Conservation (phyloP, 2,888 invertebrate species). For the Diaperis boleti region DNA sequence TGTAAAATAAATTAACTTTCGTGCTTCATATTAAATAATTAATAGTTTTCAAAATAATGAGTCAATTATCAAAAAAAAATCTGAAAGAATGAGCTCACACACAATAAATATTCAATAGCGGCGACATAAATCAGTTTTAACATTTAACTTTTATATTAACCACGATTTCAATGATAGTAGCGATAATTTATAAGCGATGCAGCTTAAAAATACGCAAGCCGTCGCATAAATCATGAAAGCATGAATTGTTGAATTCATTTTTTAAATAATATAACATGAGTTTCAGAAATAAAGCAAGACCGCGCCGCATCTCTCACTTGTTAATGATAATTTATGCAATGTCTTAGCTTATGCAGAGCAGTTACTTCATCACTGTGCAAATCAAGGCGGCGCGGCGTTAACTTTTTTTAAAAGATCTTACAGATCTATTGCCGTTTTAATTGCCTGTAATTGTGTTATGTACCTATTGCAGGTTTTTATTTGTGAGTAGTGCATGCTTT, state of each 20-base stretch:
- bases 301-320: slow-evolving; percentile 44
- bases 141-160: slow-evolving; percentile 46
- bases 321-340: slow-evolving; percentile 46
- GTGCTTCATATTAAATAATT: slow-evolving; percentile 31
- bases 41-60: slow-evolving; percentile 40
- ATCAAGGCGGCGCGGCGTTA: slow-evolving; percentile 34
- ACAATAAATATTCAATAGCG: slow-evolving; percentile 41
- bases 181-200: slow-evolving; percentile 47
- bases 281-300: slow-evolving; percentile 45
- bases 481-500: too few species aligned
- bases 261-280: slow-evolving; percentile 49
- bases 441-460: slow-evolving; percentile 30
- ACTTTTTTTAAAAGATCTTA: slow-evolving; percentile 34
- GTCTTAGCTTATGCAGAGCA: slow-evolving; percentile 44
- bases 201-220: slow-evolving; percentile 44
- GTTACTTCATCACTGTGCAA: slow-evolving; percentile 40
- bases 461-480: too few species aligned
- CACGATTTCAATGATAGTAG: slow-evolving; percentile 46
- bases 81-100: slow-evolving; percentile 28
- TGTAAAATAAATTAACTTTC: slow-evolving; percentile 28
- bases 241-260: slow-evolving; percentile 48
- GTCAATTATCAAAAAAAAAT: slow-evolving; percentile 37
- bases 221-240: slow-evolving; percentile 48
- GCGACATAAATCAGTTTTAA: slow-evolving; percentile 43
- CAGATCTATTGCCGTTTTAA: slow-evolving; percentile 26